phyloP scores from a whole-genome alignment of 1,140 invertebrate species.

The Lepidotrigona ventralis region DNA sequence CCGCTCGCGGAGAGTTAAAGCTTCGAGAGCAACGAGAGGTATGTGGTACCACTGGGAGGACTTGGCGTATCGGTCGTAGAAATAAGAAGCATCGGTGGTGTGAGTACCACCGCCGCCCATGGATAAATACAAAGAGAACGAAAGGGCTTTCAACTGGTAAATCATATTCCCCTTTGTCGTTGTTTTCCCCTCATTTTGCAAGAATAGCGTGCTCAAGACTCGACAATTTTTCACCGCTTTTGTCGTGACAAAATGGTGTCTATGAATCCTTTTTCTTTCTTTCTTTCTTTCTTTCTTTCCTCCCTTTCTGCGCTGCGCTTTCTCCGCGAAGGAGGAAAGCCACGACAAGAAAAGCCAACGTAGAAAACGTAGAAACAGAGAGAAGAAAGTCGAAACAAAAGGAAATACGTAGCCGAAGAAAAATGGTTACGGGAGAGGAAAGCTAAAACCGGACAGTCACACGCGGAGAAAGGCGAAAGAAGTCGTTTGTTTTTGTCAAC shows the following conservation, averaged over 20 bases:
- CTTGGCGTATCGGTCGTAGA: not conserved
- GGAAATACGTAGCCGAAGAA: too few relatives aligned
- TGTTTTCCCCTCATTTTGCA: not conserved
- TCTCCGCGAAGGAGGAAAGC: not conserved
- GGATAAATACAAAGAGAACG: not conserved
- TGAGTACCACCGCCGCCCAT: not conserved
- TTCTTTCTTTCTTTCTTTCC: not conserved
- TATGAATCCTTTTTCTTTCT: not conserved
- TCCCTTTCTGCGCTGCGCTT: not conserved
- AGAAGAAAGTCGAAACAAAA: not conserved
- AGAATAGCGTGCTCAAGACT: not conserved
- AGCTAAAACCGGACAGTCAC: not conserved
- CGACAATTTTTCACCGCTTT: slow-evolving; percentile 1
- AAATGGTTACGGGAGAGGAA: not conserved
- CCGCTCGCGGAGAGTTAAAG: not conserved
- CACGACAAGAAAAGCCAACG: not conserved
- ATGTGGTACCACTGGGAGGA: not conserved
- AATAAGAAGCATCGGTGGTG: not conserved
- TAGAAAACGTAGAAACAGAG: too few relatives aligned
- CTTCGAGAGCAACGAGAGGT: not conserved
- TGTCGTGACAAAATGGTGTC: not conserved
- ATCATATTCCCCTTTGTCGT: slow-evolving; percentile 12
- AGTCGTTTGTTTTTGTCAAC: not conserved
- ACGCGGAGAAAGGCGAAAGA: not conserved
- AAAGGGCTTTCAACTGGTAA: slow-evolving; percentile 5